A percentile compares a stretch with the other conserved stretches of the same genome.
Evolutionary conservation across 2,888 invertebrate species (phyloP).

Genomic region (Serripes groenlandicus): DNA sequence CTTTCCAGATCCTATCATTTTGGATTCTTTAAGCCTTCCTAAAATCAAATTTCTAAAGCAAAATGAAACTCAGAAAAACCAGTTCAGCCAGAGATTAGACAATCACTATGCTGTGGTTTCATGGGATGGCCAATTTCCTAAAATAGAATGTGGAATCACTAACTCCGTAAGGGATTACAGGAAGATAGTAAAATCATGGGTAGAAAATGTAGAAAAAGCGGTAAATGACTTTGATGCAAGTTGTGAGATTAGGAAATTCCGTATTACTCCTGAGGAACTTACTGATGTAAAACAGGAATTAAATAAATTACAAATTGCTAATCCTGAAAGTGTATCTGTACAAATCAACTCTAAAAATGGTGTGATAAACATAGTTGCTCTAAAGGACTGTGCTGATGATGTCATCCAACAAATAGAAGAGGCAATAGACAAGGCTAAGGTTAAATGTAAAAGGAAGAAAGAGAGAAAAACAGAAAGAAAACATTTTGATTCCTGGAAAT

Average conservation of each 20-base stretch:
- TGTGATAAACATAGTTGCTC: constrained; percentile 46
- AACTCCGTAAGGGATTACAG: constrained; percentile 6
- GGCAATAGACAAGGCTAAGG: constrained; percentile 19
- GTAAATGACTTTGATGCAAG: constrained; percentile 24
- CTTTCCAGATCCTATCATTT: not conserved
- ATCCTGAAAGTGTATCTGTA: constrained; percentile 55
- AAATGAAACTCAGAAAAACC: not conserved
- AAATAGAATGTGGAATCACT: constrained; percentile 42
- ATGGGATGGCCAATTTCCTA: constrained; percentile 35
- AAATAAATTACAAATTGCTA: constrained; percentile 26
- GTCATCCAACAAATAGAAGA: constrained; percentile 13
- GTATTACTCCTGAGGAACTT: constrained; percentile 31
- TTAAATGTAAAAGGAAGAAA: constrained; percentile 23
- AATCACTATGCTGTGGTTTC: not conserved
- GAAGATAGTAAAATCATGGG: constrained; percentile 32
- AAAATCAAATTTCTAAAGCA: not conserved
- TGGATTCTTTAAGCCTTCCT: not conserved
- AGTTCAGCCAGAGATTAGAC: not conserved
- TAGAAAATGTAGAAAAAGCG: not conserved
- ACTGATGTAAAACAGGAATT: constrained; percentile 34
- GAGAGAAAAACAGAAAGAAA: constrained; percentile 23
- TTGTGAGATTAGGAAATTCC: constrained; percentile 16
- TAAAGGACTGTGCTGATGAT: constrained; percentile 19
- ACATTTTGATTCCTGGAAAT: constrained; percentile 19
- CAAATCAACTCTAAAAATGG: constrained; percentile 33